These are phyloP conservation scores for Catocala sponsa DNA, from an alignment of 2,888 invertebrate species.

Conservation along the genomic window DNA sequence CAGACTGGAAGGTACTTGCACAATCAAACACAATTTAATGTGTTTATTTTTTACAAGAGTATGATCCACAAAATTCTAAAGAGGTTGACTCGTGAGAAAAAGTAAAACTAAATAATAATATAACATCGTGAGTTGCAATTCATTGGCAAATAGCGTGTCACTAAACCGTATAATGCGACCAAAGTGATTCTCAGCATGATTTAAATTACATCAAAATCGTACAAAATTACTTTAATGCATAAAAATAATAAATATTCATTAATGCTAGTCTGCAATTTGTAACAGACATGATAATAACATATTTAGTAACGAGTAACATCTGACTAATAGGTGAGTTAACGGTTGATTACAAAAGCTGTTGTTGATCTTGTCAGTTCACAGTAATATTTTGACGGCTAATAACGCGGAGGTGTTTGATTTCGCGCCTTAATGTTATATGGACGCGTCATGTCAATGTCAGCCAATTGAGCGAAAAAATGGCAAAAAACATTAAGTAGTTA, in stretches of 20 bases:
- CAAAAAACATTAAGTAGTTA: slow-evolving; percentile 55
- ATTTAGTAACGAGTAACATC: slow-evolving; percentile 43
- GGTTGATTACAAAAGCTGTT: slow-evolving; percentile 59
- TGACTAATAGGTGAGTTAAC: slow-evolving; percentile 62
- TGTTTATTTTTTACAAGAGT: not conserved
- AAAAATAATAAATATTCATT: slow-evolving; percentile 41
- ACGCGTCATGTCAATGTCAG: slow-evolving; percentile 78
- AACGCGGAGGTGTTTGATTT: slow-evolving; percentile 59
- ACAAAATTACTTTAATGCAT: slow-evolving; percentile 21
- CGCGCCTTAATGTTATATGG: slow-evolving; percentile 64
- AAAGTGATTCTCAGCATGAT: slow-evolving; percentile 19
- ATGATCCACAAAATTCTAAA: slow-evolving; percentile 1
- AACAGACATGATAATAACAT: slow-evolving; percentile 54
- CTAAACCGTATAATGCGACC: slow-evolving; percentile 8
- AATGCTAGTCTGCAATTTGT: slow-evolving; percentile 32
- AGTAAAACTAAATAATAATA: slow-evolving; percentile 1
- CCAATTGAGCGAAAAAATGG: slow-evolving; percentile 56
- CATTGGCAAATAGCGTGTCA: slow-evolving; percentile 27
- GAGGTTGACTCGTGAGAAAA: slow-evolving; percentile 1
- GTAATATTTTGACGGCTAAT: slow-evolving; percentile 67
- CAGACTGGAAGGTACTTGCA: too few species aligned
- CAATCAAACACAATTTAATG: not conserved
- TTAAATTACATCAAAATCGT: slow-evolving; percentile 30
- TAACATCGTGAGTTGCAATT: slow-evolving; percentile 17
- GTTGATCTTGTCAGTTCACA: slow-evolving; percentile 62